These are phyloP conservation scores for Fratercula arctica DNA, from an alignment of 2,797 vertebrate species.

Conservation along the genomic window DNA sequence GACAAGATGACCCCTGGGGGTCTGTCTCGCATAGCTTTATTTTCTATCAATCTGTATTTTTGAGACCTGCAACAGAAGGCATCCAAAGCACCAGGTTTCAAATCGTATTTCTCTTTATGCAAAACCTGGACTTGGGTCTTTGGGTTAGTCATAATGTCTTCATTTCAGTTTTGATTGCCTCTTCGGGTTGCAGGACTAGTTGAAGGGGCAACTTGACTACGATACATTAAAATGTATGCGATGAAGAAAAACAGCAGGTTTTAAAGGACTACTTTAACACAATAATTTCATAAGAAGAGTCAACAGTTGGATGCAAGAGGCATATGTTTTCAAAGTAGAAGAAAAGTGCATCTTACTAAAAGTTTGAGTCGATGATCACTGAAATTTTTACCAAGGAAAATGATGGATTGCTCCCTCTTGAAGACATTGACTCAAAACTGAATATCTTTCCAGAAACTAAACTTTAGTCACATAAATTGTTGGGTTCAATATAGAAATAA, in stretches of 20 bases:
- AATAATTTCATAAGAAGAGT: background rate
- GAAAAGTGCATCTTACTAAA: background rate
- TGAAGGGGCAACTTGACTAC: background rate
- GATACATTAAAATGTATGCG: background rate
- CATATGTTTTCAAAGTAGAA: background rate
- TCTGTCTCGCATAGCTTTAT: background rate
- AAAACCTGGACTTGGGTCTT: background rate
- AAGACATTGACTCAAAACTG: background rate
- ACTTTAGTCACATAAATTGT: background rate
- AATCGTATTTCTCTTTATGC: background rate
- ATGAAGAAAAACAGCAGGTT: background rate
- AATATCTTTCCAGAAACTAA: background rate
- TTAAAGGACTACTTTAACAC: background rate
- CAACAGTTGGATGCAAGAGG: background rate
- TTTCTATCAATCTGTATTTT: background rate
- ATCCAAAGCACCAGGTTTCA: background rate
- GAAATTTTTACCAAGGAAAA: background rate
- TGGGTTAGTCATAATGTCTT: background rate
- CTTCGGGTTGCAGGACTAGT: background rate
- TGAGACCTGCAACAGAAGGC: background rate
- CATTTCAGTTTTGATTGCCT: background rate
- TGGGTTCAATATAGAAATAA: background rate
- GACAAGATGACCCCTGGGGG: background rate
- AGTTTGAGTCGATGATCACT: background rate
- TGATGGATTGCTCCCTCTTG: background rate